Base-by-base conservation (phyloP, 1,140 invertebrate species). In the Ruditapes philippinarum region DNA sequence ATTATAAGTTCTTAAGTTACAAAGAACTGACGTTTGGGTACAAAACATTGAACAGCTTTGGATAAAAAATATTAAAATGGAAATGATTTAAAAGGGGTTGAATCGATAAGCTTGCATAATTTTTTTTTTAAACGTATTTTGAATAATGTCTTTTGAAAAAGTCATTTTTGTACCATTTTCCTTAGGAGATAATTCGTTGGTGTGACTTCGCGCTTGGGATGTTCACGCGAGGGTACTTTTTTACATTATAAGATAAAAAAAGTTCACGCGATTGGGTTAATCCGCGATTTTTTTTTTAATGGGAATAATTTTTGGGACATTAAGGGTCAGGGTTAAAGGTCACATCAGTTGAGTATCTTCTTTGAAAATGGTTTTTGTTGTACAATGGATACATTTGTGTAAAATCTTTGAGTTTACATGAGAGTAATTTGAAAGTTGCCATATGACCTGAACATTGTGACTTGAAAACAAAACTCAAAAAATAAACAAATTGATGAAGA, bases 191-290 rank as follows among this genome's bases (percentile, higher is more conserved):
- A 78, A 78, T 78, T 49, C 4, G 19, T 54, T 51, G 74, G n/a
- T 78, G 49, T 78, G 74, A 78, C 54, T 51, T 78, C 74, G 74
- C 74, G 49, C 5, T 78, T 12, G 74, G 74, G 74, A 78, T n/a
- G 74, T 45, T 78, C 25, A 36, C 74, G 74, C 74, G 74, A 31
- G 11, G 74, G n/a, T n/a, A n/a, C n/a, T n/a, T n/a, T n/a, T n/a
- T n/a, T n/a, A n/a, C n/a, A n/a, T n/a, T n/a, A n/a, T n/a, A n/a
- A n/a, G 49, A 49, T 7, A 28, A 78, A 51, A 78, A 36, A 25
- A 36, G 31, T 78, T 78, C 14, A 78, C 1, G 45, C 45, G 5
- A 78, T n/a, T 49, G 74, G 74, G 74, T 78, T 51, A 57, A 78
- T 78, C 74, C 74, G 74, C 74, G 74, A 78, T 33, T 51, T 33